A percentile compares a stretch with the other conserved stretches of the same genome.
Evolutionary conservation across 2,113 vertebrate species (phyloP).

Genomic region (Ceuthmochares aereus): DNA sequence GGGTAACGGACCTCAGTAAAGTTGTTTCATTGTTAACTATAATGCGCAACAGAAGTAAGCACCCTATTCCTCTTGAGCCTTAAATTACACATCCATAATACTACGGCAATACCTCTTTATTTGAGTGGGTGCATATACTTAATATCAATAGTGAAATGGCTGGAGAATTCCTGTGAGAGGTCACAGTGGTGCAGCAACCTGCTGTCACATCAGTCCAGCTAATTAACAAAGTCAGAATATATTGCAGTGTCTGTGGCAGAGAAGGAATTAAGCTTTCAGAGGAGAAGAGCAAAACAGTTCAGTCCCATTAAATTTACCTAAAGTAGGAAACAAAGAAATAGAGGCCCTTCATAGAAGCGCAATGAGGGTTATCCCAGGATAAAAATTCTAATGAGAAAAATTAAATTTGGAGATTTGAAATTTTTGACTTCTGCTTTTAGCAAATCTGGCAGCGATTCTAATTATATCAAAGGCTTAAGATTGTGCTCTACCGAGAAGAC

Average conservation of each 20-base stretch:
- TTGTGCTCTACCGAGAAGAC: background rate
- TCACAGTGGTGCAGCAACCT: background rate
- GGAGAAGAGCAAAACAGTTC: background rate
- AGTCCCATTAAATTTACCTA: background rate
- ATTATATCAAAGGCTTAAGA: background rate
- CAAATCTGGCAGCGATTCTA: background rate
- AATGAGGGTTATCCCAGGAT: background rate
- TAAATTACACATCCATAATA: background rate
- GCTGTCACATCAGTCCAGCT: background rate
- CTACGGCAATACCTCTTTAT: background rate
- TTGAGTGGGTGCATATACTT: background rate
- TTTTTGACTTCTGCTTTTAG: background rate
- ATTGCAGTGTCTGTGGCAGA: background rate
- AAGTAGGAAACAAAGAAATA: background rate
- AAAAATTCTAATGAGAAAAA: background rate
- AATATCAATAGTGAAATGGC: background rate
- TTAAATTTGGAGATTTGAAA: background rate
- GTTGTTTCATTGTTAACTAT: background rate
- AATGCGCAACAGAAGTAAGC: background rate
- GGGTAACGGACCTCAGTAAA: background rate
- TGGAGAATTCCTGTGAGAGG: background rate
- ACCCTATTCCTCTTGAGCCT: background rate
- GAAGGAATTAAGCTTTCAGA: conserved; percentile 9
- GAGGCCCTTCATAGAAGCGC: background rate
- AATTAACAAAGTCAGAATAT: background rate